Evolutionary conservation across 2,113 vertebrate species (phyloP).

Genomic region (Seriola aureovittata): DNA sequence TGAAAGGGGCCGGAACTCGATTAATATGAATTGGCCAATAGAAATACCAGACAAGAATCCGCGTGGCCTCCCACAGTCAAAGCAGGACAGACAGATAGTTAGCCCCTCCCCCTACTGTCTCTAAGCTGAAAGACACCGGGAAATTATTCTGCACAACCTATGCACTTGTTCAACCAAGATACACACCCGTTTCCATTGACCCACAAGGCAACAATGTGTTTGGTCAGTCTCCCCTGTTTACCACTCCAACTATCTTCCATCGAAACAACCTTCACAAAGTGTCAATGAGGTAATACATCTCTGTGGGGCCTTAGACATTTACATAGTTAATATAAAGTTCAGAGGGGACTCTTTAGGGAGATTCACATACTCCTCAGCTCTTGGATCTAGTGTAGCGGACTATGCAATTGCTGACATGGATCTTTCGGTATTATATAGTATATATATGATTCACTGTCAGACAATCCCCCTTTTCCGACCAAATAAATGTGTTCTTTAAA

Average conservation of each 20-base stretch:
- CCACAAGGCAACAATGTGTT: too few relatives aligned
- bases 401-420: too few relatives aligned
- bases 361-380: too few relatives aligned
- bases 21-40: constrained; percentile 84
- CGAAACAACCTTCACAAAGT: background rate
- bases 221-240: background rate
- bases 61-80: constrained; percentile 46
- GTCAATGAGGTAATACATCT: background rate
- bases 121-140: too few relatives aligned
- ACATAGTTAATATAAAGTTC: background rate
- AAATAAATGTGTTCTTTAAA: background rate
- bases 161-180: too few relatives aligned
- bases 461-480: background rate
- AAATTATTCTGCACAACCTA: too few relatives aligned
- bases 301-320: background rate
- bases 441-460: background rate
- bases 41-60: background rate
- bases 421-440: background rate
- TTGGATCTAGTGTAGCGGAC: too few relatives aligned
- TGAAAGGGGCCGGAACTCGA: constrained; percentile 42
- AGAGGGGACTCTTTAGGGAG: background rate
- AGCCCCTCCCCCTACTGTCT: too few relatives aligned
- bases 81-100: background rate
- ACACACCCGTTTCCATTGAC: too few relatives aligned
- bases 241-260: background rate